Evolutionary conservation across 2,113 vertebrate genomes (phyloP).

Genomic region (Fulica atra): DNA sequence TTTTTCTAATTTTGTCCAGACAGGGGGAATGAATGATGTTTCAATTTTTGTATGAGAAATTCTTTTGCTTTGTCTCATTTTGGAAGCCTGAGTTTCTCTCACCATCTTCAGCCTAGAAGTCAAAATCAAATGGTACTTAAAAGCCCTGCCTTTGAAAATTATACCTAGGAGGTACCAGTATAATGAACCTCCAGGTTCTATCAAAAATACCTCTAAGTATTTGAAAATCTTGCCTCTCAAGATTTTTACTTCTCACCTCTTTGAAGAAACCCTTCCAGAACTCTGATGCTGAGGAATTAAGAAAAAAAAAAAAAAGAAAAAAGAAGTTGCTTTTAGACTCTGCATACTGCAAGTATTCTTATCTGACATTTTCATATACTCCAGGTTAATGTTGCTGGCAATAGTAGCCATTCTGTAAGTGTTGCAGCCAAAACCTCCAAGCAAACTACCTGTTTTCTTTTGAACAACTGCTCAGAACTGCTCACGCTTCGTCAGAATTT

Average conservation of each 20-base stretch:
- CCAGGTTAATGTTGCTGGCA: not conserved
- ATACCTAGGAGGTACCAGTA: not conserved
- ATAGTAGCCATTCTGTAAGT: not conserved
- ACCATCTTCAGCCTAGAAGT: not conserved
- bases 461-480: not conserved
- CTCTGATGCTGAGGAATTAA: not conserved
- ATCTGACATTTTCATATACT: constrained; percentile 11
- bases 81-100: not conserved
- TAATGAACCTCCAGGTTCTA: not conserved
- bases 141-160: not conserved
- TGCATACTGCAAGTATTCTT: not conserved
- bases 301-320: not conserved
- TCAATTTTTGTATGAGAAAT: not conserved
- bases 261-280: constrained; percentile 8
- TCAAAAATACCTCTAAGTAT: not conserved
- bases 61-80: not conserved
- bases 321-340: not conserved
- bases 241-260: not conserved
- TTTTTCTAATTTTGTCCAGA: not conserved
- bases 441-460: not conserved
- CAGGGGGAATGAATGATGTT: not conserved
- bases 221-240: not conserved
- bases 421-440: not conserved
- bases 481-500: not conserved
- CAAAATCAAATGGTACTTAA: not conserved